These are phyloP conservation scores for Dorcus hopei DNA, from an alignment of 2,888 invertebrate species.

Conservation along the genomic window DNA sequence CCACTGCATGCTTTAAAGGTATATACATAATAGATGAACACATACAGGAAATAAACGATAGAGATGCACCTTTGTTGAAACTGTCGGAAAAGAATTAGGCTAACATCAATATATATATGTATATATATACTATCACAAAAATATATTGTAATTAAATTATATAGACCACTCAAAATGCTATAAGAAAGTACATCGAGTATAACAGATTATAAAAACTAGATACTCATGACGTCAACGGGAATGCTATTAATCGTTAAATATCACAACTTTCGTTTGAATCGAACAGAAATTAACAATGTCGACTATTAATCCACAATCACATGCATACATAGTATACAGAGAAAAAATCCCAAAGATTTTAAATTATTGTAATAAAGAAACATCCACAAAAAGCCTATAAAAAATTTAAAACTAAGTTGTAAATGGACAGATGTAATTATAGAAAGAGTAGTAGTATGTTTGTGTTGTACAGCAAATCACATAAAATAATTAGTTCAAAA, in stretches of 20 bases:
- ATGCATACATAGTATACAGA: constrained; percentile 9
- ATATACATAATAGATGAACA: neutral
- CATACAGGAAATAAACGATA: neutral
- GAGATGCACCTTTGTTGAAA: neutral
- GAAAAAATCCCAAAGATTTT: neutral
- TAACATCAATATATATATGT: neutral
- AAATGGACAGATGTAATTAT: too few relatives aligned
- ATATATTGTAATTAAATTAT: neutral
- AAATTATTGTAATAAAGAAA: neutral
- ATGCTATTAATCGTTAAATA: neutral
- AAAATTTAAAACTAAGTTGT: too few relatives aligned
- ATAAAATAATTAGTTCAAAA: neutral
- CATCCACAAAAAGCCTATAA: neutral
- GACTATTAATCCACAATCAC: constrained; percentile 4
- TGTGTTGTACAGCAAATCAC: neutral
- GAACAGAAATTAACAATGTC: neutral
- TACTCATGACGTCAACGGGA: neutral
- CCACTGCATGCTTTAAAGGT: too few relatives aligned
- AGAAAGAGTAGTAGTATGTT: neutral
- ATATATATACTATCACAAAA: neutral
- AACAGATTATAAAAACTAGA: neutral
- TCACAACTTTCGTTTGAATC: constrained; percentile 1
- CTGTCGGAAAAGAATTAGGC: neutral
- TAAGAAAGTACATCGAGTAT: neutral
- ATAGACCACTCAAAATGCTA: neutral